Evolutionary conservation across 1,140 invertebrate genomes (phyloP).

Genomic region (Calycopis cecrops): DNA sequence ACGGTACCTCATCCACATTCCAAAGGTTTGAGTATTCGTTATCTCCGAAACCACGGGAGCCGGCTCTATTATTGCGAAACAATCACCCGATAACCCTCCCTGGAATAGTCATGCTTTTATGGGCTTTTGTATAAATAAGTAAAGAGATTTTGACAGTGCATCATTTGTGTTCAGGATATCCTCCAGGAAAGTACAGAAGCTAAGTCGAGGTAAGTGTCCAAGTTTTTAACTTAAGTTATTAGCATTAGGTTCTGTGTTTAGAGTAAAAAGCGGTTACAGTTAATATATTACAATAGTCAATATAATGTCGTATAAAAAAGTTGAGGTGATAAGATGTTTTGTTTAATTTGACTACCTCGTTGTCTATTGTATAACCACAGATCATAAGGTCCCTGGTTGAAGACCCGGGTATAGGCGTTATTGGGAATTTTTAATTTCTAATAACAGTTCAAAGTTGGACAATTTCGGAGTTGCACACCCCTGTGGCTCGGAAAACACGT

Average conservation of each 20-base stretch:
- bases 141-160: conserved; percentile 23
- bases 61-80: conserved; percentile 44
- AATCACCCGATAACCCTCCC: conserved; percentile 39
- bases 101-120: conserved; percentile 15
- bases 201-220: conserved; percentile 33
- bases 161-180: conserved; percentile 32
- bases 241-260: not conserved
- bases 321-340: too few relatives aligned
- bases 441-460: too few relatives aligned
- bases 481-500: too few relatives aligned
- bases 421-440: too few relatives aligned
- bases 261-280: too few relatives aligned
- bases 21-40: conserved; percentile 49
- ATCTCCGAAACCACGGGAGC: conserved; percentile 33
- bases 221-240: conserved; percentile 5
- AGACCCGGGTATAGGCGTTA: too few relatives aligned
- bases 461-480: too few relatives aligned
- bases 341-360: too few relatives aligned
- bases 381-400: too few relatives aligned
- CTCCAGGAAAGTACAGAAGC: conserved; percentile 24
- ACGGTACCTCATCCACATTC: conserved; percentile 30
- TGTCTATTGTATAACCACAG: too few relatives aligned
- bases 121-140: conserved; percentile 38
- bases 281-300: too few relatives aligned
- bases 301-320: too few relatives aligned